Percentiles rank a stretch among this genome's conserved stretches.
phyloP scores from a whole-genome alignment of 1,140 invertebrate genomes.

The Meloidogyne hapla region DNA sequence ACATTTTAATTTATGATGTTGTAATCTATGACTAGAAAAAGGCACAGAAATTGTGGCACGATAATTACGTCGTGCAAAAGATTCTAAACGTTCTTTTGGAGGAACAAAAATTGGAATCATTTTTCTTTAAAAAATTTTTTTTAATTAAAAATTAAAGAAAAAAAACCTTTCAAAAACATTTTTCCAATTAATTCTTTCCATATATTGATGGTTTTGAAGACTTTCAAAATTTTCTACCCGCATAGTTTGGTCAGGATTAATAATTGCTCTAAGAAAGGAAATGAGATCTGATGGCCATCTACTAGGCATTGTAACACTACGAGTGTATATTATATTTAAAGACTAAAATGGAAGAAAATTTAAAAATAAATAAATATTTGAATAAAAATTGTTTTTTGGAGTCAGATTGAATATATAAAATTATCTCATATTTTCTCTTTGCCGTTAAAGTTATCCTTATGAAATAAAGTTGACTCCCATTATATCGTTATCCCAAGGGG shows the following conservation, averaged over 20 bases:
- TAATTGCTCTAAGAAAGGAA: slow-evolving; percentile 44
- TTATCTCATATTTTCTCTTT: too few relatives aligned
- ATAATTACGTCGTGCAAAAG: slow-evolving; percentile 1
- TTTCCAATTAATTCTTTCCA: slow-evolving; percentile 25
- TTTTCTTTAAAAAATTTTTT: slow-evolving; percentile 10
- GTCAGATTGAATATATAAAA: too few relatives aligned
- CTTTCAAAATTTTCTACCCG: slow-evolving; percentile 15
- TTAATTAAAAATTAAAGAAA: neutral
- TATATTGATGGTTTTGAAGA: slow-evolving; percentile 20
- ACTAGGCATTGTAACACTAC: slow-evolving; percentile 42
- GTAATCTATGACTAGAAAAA: neutral
- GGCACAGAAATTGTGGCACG: slow-evolving; percentile 23
- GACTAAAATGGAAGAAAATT: slow-evolving; percentile 36
- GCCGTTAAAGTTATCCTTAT: too few relatives aligned
- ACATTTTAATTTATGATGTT: neutral
- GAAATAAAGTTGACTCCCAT: too few relatives aligned
- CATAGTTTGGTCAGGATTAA: slow-evolving; percentile 24
- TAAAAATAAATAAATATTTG: too few relatives aligned
- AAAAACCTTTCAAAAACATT: slow-evolving; percentile 17
- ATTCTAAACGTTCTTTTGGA: slow-evolving; percentile 5
- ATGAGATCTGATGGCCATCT: slow-evolving; percentile 58
- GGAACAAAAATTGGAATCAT: slow-evolving; percentile 28
- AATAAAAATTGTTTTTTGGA: too few relatives aligned
- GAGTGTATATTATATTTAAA: slow-evolving; percentile 45
- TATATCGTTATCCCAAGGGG: too few relatives aligned